phyloP scores from a whole-genome alignment of 2,888 invertebrate genomes.

The Erebia aethiops region DNA sequence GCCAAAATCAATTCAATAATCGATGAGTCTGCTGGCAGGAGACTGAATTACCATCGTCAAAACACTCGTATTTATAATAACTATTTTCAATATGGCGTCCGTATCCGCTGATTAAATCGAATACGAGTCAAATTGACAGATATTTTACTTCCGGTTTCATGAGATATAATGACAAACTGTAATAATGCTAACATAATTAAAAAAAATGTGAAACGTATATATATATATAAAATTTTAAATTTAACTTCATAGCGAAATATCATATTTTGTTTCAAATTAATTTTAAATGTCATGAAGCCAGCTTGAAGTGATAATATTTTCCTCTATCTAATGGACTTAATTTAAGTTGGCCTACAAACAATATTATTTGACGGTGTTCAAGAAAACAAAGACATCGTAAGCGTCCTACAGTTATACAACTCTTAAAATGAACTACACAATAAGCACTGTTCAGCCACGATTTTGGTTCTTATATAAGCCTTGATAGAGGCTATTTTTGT shows the following conservation, averaged over 20 bases:
- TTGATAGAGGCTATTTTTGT: constrained; percentile 20
- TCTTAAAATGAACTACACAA: constrained; percentile 23
- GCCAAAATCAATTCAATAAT: too few species aligned
- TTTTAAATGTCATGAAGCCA: constrained; percentile 1
- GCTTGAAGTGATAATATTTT: constrained; percentile 1
- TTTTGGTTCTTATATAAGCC: constrained; percentile 3
- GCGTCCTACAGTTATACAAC: constrained; percentile 28
- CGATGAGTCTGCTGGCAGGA: too few species aligned
- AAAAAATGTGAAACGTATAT: too few species aligned
- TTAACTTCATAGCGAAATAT: not conserved
- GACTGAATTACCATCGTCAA: too few species aligned
- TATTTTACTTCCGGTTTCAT: too few species aligned
- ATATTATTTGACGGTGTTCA: constrained; percentile 24
- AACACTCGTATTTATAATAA: too few species aligned
- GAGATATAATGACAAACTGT: too few species aligned
- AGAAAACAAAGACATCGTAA: constrained; percentile 24
- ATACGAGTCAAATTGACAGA: too few species aligned
- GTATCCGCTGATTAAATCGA: too few species aligned
- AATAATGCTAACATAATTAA: too few species aligned
- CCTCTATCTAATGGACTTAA: constrained; percentile 15
- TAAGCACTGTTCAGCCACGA: not conserved
- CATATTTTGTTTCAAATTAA: not conserved
- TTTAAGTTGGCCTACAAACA: constrained; percentile 27
- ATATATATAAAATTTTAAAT: too few species aligned
- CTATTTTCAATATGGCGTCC: too few species aligned